phyloP scores from a whole-genome alignment of 2,888 invertebrate genomes.

The Alsophila aescularia region DNA sequence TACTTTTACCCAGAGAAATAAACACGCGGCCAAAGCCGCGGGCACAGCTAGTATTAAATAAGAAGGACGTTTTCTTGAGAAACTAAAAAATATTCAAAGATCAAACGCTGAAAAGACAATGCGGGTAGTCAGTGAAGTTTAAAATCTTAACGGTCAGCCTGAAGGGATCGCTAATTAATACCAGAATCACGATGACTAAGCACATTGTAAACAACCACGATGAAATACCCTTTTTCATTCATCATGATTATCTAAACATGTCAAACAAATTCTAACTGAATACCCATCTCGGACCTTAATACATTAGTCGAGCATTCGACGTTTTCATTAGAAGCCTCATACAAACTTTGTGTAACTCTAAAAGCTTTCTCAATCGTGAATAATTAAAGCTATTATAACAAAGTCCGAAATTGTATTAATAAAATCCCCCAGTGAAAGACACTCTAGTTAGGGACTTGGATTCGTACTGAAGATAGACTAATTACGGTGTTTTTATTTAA shows the following conservation, averaged over 20 bases:
- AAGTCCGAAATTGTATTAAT: slow-evolving; percentile 69
- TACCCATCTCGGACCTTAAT: slow-evolving; percentile 44
- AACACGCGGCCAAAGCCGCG: too few relatives aligned
- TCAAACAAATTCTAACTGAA: slow-evolving; percentile 41
- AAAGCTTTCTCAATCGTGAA: slow-evolving; percentile 74
- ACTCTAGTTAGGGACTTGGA: slow-evolving; percentile 41
- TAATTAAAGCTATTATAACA: slow-evolving; percentile 74
- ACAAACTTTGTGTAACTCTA: slow-evolving; percentile 63
- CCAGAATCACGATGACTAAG: slow-evolving; percentile 21
- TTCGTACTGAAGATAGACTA: slow-evolving; percentile 32
- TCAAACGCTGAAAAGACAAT: slow-evolving; percentile 9
- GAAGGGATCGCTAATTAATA: slow-evolving; percentile 11
- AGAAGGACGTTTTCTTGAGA: not conserved
- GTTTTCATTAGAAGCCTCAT: slow-evolving; percentile 61
- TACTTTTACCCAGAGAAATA: too few relatives aligned
- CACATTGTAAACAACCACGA: slow-evolving; percentile 15
- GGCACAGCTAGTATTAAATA: too few relatives aligned
- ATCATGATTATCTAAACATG: slow-evolving; percentile 49
- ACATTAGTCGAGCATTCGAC: slow-evolving; percentile 46
- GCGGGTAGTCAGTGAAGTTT: slow-evolving; percentile 8
- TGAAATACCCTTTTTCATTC: slow-evolving; percentile 40
- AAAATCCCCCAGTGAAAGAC: slow-evolving; percentile 50
- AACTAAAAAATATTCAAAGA: not conserved
- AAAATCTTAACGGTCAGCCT: slow-evolving; percentile 7
- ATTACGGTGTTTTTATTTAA: not conserved